Evolutionary conservation across 2,888 invertebrate species (phyloP), one percentile per base, ranked within the genome.

Genomic region (Ornithoptera priamus): DNA sequence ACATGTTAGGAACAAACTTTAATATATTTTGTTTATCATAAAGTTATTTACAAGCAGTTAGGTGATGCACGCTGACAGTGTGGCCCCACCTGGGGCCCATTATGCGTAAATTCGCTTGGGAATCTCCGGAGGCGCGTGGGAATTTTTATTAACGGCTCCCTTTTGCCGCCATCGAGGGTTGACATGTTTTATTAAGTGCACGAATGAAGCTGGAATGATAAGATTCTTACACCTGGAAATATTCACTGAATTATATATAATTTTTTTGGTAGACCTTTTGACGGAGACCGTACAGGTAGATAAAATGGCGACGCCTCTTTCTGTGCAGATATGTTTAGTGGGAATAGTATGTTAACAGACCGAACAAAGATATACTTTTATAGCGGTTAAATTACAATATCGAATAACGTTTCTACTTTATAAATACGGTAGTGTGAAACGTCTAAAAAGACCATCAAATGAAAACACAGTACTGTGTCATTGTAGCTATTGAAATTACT

Each of bases 121-220:
- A 80, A 74, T 69, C 71, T 72, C 71, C 72, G 65, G 62, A 68
- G 75, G 74, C 74, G 72, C 78, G 75, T 75, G 75, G 78, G 81
- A 81, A 79, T 81, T 80, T 81, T 77, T 81, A 76, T 71, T 72
- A 74, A 74, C 73, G 73, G 64, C 69, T 66, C 69, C 76, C 74
- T 75, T 57, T 50, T 68, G 63, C 72, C 69, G 62, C 67, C 71
- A 72, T 50, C 62, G 30, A 68, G 77, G 76, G 77, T 75, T 76
- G 74, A 81, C 75, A 71, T 76, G 74, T 80, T 73, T 69, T 76
- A 76, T 79, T 80, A 67, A 70, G 70, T 67, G 71, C 68, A 57
- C 67, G 70, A 70, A 71, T 70, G 64, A 62, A 70, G 67, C 46
- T 50, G 39, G 68, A 71, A 73, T 70, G 58, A 68, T 70, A 70